Evolutionary conservation across 2,113 vertebrate genomes (phyloP).

Genomic region (Microtus richardsoni): DNA sequence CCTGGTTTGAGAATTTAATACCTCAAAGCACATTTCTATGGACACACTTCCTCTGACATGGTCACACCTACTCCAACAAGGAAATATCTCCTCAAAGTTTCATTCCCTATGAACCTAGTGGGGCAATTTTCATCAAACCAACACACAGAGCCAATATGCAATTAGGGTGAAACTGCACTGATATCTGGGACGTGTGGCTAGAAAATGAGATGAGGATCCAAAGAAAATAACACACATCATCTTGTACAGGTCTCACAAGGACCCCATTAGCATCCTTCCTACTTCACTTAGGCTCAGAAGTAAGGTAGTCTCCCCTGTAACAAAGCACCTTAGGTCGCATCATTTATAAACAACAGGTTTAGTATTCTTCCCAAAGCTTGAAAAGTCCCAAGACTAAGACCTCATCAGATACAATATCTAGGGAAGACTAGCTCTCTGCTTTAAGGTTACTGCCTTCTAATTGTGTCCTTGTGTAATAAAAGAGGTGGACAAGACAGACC

Average conservation of each 20-base stretch:
- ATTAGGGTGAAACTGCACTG: neutral
- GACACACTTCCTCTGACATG: neutral
- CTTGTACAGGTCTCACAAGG: neutral
- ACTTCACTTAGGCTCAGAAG: neutral
- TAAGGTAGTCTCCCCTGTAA: neutral
- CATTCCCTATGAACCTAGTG: neutral
- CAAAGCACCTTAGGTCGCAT: neutral
- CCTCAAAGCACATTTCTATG: neutral
- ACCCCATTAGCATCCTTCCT: neutral
- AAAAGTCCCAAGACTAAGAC: neutral
- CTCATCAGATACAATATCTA: fast-evolving
- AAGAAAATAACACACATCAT: fast-evolving
- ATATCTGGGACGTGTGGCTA: neutral
- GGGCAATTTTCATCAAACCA: neutral
- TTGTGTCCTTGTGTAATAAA: neutral
- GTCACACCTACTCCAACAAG: neutral
- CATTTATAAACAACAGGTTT: neutral
- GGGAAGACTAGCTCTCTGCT: neutral
- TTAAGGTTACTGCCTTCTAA: neutral
- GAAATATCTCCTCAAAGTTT: neutral
- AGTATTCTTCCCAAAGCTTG: neutral
- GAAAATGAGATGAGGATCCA: neutral
- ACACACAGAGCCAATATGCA: neutral
- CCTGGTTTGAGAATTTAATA: neutral
- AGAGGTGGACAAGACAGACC: neutral